Conservation (phyloP, 2,888 invertebrate species). For the Dasysyrphus tricinctus region DNA sequence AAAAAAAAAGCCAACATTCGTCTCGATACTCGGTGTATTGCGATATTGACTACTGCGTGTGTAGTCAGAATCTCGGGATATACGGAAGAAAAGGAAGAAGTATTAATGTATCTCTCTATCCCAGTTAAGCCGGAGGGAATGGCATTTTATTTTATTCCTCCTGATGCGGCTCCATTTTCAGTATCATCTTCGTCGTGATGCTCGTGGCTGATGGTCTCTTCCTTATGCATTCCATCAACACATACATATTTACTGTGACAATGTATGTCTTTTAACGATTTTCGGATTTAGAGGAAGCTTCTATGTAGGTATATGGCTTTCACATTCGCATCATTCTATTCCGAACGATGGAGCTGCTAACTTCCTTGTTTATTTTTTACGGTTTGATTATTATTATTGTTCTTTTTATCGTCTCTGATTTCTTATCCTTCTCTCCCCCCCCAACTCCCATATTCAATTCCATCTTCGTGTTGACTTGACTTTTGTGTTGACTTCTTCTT, state of each 20-base stretch:
- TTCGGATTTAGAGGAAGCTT: slow-evolving; percentile 7
- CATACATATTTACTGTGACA: not conserved
- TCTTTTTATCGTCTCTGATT: slow-evolving; percentile 4
- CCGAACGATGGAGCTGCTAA: not conserved
- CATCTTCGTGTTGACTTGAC: not conserved
- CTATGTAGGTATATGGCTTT: too few relatives aligned
- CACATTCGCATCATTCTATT: slow-evolving; percentile 3
- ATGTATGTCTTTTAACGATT: not conserved
- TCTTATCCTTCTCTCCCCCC: too few relatives aligned
- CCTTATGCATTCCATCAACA: slow-evolving; percentile 9
- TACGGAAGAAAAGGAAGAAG: not conserved
- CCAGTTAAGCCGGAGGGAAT: not conserved
- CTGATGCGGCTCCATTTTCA: not conserved
- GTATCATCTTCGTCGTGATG: not conserved
- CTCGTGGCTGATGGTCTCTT: not conserved
- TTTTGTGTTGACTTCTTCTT: not conserved
- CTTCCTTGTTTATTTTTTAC: not conserved
- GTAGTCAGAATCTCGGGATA: slow-evolving; percentile 7
- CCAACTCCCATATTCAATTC: not conserved
- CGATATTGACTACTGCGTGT: slow-evolving; percentile 35
- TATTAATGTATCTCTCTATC: not conserved
- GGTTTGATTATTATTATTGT: slow-evolving; percentile 16
- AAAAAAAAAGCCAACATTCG: slow-evolving; percentile 66
- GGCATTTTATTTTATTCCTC: not conserved
- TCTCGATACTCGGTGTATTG: slow-evolving; percentile 16